Percentiles rank a stretch among this genome's conserved stretches.
These are phyloP conservation scores for Apocrypta bakeri DNA, from an alignment of 1,140 invertebrate species.

Conservation along the genomic window DNA sequence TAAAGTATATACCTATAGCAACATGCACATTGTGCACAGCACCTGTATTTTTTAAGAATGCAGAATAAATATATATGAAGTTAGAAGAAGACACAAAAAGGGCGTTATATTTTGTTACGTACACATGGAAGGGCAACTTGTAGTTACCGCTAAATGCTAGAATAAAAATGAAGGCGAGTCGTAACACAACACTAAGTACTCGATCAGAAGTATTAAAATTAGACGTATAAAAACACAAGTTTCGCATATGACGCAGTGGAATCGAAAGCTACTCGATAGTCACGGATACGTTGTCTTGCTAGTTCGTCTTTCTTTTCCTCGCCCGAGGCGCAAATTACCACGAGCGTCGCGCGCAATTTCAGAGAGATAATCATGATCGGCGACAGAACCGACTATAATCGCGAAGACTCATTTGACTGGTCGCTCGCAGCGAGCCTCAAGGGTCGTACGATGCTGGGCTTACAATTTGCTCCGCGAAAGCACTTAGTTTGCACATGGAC, in stretches of 20 bases:
- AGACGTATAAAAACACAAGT: not conserved
- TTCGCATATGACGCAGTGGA: not conserved
- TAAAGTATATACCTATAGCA: too few species aligned
- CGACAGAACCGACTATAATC: slow-evolving; percentile 33
- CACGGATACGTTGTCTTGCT: not conserved
- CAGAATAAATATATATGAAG: too few species aligned
- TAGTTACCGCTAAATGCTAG: too few species aligned
- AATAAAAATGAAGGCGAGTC: too few species aligned
- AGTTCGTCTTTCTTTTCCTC: not conserved
- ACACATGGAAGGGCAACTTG: too few species aligned
- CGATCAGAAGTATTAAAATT: too few species aligned
- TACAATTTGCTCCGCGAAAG: not conserved
- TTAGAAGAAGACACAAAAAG: too few species aligned
- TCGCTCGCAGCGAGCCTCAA: not conserved
- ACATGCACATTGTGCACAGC: too few species aligned
- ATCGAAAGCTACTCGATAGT: not conserved
- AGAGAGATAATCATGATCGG: slow-evolving; percentile 33
- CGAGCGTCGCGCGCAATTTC: slow-evolving; percentile 16
- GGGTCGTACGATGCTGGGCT: not conserved
- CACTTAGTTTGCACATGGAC: not conserved
- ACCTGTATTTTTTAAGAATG: too few species aligned
- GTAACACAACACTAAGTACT: too few species aligned
- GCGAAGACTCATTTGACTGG: slow-evolving; percentile 34
- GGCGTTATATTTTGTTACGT: too few species aligned
- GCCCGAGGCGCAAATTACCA: slow-evolving; percentile 29